These are phyloP conservation scores for Notolabrus celidotus DNA, from an alignment of 2,797 vertebrate species.

Conservation along the genomic window DNA sequence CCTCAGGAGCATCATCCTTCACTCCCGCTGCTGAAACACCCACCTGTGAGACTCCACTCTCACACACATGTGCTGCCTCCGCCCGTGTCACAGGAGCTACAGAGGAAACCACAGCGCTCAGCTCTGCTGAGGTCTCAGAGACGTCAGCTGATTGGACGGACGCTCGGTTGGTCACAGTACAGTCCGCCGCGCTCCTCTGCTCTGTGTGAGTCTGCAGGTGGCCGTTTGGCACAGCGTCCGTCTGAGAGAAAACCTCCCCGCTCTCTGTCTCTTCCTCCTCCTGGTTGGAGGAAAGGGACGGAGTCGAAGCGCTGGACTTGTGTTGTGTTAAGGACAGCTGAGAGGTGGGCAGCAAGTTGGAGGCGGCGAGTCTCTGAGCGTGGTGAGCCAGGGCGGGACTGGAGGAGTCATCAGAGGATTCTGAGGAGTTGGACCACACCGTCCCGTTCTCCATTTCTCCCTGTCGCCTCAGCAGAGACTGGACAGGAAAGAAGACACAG, in stretches of 20 bases:
- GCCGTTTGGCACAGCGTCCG: slow-evolving; percentile 86
- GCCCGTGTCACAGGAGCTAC: slow-evolving; percentile 9
- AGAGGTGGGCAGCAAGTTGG: slow-evolving; percentile 88
- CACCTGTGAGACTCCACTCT: slow-evolving; percentile 7
- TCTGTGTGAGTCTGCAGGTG: slow-evolving; percentile 88
- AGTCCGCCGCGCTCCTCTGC: slow-evolving; percentile 87
- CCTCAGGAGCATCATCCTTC: slow-evolving; percentile 17
- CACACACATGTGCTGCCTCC: slow-evolving; percentile 32
- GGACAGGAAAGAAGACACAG: slow-evolving; percentile 13
- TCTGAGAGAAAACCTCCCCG: slow-evolving; percentile 70
- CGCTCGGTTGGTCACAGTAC: slow-evolving; percentile 68
- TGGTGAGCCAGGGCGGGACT: slow-evolving; percentile 90
- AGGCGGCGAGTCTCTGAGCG: slow-evolving; percentile 86
- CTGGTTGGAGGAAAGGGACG: slow-evolving; percentile 77
- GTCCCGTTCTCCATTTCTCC: slow-evolving; percentile 97
- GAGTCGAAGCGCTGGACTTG: slow-evolving; percentile 82
- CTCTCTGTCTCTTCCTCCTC: slow-evolving; percentile 80
- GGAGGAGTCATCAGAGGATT: slow-evolving; percentile 97
- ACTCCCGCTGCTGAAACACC: slow-evolving; percentile 34
- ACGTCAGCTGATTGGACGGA: slow-evolving; percentile 70
- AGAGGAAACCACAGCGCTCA: slow-evolving; percentile 63
- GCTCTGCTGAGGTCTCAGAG: slow-evolving; percentile 59
- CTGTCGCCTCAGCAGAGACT: slow-evolving; percentile 96
- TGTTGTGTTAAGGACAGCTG: slow-evolving; percentile 91
- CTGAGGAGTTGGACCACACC: slow-evolving; percentile 97